Evolutionary conservation across 2,113 vertebrate genomes (phyloP).

Genomic region (Cyrtonyx montezumae): DNA sequence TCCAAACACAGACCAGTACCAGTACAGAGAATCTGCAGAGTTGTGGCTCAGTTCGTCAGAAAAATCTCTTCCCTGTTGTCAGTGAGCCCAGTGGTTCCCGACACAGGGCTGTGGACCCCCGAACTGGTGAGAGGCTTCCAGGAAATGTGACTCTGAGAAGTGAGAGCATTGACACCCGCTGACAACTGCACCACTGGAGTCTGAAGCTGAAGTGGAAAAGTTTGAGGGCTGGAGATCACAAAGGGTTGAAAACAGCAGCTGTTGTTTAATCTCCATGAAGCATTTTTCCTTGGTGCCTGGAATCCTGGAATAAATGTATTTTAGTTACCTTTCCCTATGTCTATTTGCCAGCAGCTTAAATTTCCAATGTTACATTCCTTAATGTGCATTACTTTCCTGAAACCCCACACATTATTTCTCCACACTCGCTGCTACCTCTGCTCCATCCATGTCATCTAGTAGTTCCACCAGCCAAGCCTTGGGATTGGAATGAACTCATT

Average conservation of each 20-base stretch:
- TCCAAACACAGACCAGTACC: background rate
- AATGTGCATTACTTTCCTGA: no score
- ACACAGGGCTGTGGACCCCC: background rate
- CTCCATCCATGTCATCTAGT: no score
- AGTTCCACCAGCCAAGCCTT: no score
- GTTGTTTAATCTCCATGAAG: background rate
- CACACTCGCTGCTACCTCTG: no score
- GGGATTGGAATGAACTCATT: no score
- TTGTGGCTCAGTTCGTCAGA: background rate
- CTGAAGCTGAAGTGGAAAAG: background rate
- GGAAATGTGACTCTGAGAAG: background rate
- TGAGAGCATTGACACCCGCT: background rate
- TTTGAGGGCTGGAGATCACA: background rate
- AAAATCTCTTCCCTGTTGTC: background rate
- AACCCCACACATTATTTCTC: no score
- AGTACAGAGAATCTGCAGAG: background rate
- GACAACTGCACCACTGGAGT: background rate
- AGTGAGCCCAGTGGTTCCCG: background rate
- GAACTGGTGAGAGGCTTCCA: background rate
- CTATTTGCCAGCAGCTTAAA: no score
- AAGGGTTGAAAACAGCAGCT: background rate
- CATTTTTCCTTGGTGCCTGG: no score
- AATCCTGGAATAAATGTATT: no score
- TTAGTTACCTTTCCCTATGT: no score
- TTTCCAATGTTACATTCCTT: no score